A percentile compares a stretch with the other conserved stretches of the same genome.
Evolutionary conservation across 2,797 vertebrate species (phyloP).

Genomic region (Sarcophilus harrisii): DNA sequence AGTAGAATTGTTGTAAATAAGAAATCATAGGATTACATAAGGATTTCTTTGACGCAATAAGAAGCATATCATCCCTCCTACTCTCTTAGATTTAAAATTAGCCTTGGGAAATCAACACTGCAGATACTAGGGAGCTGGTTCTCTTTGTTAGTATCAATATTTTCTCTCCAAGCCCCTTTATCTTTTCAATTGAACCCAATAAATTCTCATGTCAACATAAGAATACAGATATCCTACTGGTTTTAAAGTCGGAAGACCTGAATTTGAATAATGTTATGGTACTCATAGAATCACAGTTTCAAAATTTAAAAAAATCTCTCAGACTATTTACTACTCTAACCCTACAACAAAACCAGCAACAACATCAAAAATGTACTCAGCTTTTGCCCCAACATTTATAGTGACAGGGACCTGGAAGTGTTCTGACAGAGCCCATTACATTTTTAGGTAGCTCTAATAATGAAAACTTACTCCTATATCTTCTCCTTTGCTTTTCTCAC

Average conservation of each 20-base stretch:
- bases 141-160: slow-evolving; percentile 8
- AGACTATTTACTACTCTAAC: neutral
- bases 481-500: neutral
- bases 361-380: neutral
- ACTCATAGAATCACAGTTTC: neutral
- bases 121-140: neutral
- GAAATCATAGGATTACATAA: neutral
- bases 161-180: neutral
- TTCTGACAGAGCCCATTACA: neutral
- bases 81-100: neutral
- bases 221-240: neutral
- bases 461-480: neutral
- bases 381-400: neutral
- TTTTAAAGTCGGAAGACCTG: no score
- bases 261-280: neutral
- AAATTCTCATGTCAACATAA: neutral
- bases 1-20: neutral
- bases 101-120: neutral
- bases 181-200: slow-evolving; percentile 1
- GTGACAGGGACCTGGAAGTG: neutral
- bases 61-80: neutral
- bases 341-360: neutral
- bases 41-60: no score
- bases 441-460: neutral
- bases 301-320: neutral